phyloP scores from a whole-genome alignment of 2,888 invertebrate genomes.

The Argynnis bischoffii region DNA sequence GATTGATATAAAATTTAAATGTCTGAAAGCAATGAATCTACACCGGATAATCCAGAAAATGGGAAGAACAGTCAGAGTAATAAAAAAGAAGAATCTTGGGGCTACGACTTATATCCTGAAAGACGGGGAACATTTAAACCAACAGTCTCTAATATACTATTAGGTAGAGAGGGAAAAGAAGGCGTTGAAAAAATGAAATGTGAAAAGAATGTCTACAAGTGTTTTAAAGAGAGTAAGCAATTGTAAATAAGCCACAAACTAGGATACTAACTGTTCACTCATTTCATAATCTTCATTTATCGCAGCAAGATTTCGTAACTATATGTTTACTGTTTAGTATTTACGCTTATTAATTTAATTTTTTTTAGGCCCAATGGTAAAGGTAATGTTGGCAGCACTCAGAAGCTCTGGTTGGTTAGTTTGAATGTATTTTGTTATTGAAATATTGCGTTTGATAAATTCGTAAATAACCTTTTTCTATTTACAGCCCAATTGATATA shows the following conservation, averaged over 20 bases:
- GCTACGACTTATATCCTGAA: slow-evolving; percentile 92
- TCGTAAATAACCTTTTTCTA: slow-evolving; percentile 28
- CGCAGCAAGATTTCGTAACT: background rate
- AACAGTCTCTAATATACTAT: slow-evolving; percentile 78
- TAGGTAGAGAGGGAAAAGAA: slow-evolving; percentile 87
- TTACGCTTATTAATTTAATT: background rate
- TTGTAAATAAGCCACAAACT: background rate
- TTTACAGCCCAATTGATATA: slow-evolving; percentile 89
- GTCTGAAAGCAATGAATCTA: slow-evolving; percentile 24
- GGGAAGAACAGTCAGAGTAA: slow-evolving; percentile 24
- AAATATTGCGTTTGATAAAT: slow-evolving; percentile 11
- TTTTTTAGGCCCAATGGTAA: slow-evolving; percentile 87
- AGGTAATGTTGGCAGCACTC: slow-evolving; percentile 92
- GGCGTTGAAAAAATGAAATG: slow-evolving; percentile 88
- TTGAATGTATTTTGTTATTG: slow-evolving; percentile 29
- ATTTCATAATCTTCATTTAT: background rate
- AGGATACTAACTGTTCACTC: background rate
- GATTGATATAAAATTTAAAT: background rate
- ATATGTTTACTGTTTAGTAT: background rate
- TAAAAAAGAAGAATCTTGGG: slow-evolving; percentile 80
- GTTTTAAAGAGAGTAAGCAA: slow-evolving; percentile 86
- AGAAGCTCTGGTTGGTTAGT: slow-evolving; percentile 90
- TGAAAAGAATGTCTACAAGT: slow-evolving; percentile 89
- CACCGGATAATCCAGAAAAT: slow-evolving; percentile 11
- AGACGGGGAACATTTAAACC: slow-evolving; percentile 84